Base-by-base conservation (phyloP, 2,797 vertebrate species). In the Etheostoma perlongum region DNA sequence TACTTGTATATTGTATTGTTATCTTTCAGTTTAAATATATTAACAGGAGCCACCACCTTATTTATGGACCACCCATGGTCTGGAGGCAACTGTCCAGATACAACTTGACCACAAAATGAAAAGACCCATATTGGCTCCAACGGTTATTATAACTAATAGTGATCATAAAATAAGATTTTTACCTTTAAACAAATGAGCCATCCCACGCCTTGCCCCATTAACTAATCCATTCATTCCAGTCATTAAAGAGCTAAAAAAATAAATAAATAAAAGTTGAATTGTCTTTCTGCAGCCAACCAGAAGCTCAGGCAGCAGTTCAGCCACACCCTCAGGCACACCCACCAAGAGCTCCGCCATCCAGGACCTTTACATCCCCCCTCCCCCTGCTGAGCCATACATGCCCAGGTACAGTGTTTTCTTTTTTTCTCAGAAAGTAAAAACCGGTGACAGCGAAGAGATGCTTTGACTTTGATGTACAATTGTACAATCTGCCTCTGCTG, bases 321-420 rank as follows among this genome's bases (percentile, higher is more conserved):
- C 96, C 79, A 99, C 98, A 0, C 98, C 98, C 79, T 96, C 97
- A 65, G 96, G 97, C 83, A 99, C 98, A 0, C 98, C 98, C 85
- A 98, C 97, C 81, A 98, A 99, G 83, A 99, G 95, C 90, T 97
- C 97, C 33, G 98, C 98, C 53, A 97, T 99, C 36, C 98, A 98
- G 85, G 98, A 99, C 75, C 97, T 99, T 42, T 99, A 96, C 92
- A 99, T 99, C 80, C 98, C 98, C 0, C 98, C 98, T 83, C 98
- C 98, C 62, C 98, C 98, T 5, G 88, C 95, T 71, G 98, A 99
- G 83, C 98, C 98, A 0, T 99, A 99, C 87, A 93, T 95, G 79
- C 98, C 98, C 86, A 98, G 98, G 98, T 99, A 84, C n/a, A 4
- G 40, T 27, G 18, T 66, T 15, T 69, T 1, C 3, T 40, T 40